Conservation (phyloP, 2,113 vertebrate species). For the Paratilapia polleni region DNA sequence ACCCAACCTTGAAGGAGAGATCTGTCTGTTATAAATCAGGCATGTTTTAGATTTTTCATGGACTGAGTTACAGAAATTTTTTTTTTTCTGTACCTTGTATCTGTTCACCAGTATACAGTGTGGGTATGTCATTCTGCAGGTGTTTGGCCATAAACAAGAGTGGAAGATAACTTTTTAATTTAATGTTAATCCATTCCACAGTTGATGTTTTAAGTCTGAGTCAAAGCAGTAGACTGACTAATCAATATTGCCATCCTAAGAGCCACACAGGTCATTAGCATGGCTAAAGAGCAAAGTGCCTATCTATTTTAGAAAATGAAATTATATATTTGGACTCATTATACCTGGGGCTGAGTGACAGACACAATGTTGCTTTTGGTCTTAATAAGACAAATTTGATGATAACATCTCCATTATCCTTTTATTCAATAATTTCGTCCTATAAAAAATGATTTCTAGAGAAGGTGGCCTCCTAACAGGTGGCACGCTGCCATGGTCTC, state of each 20-base stretch:
- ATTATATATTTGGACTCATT: neutral
- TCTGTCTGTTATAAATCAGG: neutral
- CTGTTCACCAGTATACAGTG: neutral
- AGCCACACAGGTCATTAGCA: neutral
- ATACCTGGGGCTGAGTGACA: neutral
- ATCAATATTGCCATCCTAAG: neutral
- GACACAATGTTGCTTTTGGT: neutral
- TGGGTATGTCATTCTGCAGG: neutral
- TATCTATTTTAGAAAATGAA: neutral
- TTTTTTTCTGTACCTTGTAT: neutral
- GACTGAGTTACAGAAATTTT: neutral
- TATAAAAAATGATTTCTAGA: neutral
- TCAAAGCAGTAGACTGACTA: neutral
- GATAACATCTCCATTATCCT: neutral
- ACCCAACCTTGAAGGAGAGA: neutral
- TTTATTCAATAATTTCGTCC: conserved; percentile 25
- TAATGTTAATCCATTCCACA: neutral
- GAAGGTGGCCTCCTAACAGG: conserved; percentile 35
- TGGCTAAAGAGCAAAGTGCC: neutral
- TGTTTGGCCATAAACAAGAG: neutral
- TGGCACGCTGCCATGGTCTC: conserved; percentile 10
- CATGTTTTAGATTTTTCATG: neutral
- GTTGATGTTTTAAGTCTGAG: neutral
- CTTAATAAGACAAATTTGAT: neutral
- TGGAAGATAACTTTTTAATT: neutral